Evolutionary conservation across 1,140 invertebrate species (phyloP), one percentile per base, ranked within the genome.

Genomic region (Chymomyza costata): DNA sequence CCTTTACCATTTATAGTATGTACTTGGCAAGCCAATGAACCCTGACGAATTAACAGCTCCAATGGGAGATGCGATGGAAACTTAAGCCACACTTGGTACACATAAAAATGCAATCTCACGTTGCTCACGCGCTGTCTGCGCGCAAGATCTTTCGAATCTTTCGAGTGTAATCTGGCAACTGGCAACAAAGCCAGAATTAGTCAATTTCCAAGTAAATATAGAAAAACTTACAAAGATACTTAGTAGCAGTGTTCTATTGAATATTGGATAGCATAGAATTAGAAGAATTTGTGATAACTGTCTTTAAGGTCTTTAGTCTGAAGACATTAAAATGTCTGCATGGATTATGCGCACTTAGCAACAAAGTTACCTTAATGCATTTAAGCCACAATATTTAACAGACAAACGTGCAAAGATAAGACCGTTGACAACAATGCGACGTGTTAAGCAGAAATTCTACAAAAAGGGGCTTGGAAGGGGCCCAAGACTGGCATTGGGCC

Each of bases 61-160:
- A n/a, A n/a, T n/a, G n/a, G n/a, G n/a, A n/a, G n/a, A n/a, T n/a
- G n/a, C n/a, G n/a, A n/a, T n/a, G n/a, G n/a, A n/a, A n/a, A n/a
- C 35, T 47, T 48, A 51, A 61, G 43, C 35, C 28, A 43, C 44
- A 60, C 63, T 66, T 54, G 56, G 45, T 56, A 65, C 39, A 65
- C 66, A 71, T 78, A 80, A 78, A 78, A 80, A 14, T 41, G 71
- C 71, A 78, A 78, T 80, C 57, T 78, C 71, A 78, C 71, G 71
- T 78, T 63, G 47, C 32, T 16, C 46, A 11, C 18, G 14, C 10
- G 14, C 34, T 15, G 15, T 21, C n/a, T 14, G 10, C 50, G 19
- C 62, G n/a, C n/a, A n/a, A n/a, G n/a, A n/a, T n/a, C n/a, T n/a
- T n/a, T n/a, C n/a, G n/a, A 78, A 78, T 78, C 71, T 78, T 78